Percentiles rank a stretch among this genome's conserved stretches.
Evolutionary conservation across 2,888 invertebrate genomes (phyloP).

Genomic region (Podabrus alpinus): DNA sequence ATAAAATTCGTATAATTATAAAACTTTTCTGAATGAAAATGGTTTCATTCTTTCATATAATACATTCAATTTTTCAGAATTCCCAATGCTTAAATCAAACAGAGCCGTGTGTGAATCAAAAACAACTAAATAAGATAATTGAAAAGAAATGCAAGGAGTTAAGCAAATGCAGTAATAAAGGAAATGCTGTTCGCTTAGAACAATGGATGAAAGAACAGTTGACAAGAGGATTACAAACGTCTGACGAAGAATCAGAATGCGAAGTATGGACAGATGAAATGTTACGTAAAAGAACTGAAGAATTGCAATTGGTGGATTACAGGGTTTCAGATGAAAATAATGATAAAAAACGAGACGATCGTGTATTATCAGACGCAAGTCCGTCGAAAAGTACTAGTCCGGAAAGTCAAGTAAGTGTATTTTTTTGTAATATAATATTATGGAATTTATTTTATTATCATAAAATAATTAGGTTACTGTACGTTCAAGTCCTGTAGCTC

Average conservation of each 20-base stretch:
- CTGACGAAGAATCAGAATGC: slow-evolving; percentile 60
- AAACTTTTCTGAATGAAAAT: slow-evolving; percentile 19
- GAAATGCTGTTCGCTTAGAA: slow-evolving; percentile 74
- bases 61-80: slow-evolving; percentile 46
- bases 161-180: slow-evolving; percentile 67
- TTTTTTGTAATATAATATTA: not conserved
- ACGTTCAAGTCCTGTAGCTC: slow-evolving; percentile 73
- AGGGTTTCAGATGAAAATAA: slow-evolving; percentile 32
- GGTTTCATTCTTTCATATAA: slow-evolving; percentile 34
- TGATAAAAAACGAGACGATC: slow-evolving; percentile 56
- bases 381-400: slow-evolving; percentile 78
- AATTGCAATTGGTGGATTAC: slow-evolving; percentile 64
- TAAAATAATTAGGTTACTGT: slow-evolving; percentile 68
- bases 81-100: slow-evolving; percentile 49
- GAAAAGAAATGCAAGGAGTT: slow-evolving; percentile 68
- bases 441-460: slow-evolving; percentile 34
- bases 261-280: slow-evolving; percentile 77
- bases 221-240: slow-evolving; percentile 55
- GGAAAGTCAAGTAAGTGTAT: slow-evolving; percentile 72
- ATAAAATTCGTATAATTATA: too few relatives aligned
- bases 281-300: slow-evolving; percentile 70
- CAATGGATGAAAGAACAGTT: slow-evolving; percentile 82
- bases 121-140: slow-evolving; percentile 64
- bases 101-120: slow-evolving; percentile 49
- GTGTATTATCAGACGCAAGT: slow-evolving; percentile 61